A percentile compares a stretch with the other conserved stretches of the same genome.
These are phyloP conservation scores for Trididemnum nubilum DNA, from an alignment of 23 tunicate genomes.

Conservation along the genomic window DNA sequence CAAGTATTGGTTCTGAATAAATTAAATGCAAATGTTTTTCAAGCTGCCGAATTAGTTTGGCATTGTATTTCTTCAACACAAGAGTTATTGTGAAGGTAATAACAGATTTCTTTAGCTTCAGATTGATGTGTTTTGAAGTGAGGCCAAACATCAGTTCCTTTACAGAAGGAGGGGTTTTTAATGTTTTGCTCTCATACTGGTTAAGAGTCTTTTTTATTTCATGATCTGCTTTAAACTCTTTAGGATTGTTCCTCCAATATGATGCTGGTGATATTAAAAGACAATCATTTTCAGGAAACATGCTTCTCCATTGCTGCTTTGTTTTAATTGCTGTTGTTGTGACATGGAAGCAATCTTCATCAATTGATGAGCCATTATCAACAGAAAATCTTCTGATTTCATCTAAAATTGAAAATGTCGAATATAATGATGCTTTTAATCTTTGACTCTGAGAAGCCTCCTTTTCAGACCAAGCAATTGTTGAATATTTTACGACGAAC, in stretches of 20 bases:
- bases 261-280: slow-evolving; percentile 74
- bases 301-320: slow-evolving; percentile 42
- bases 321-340: slow-evolving; percentile 47
- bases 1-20: slow-evolving; percentile 12
- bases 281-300: slow-evolving; percentile 86
- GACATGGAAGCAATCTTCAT: slow-evolving; percentile 53
- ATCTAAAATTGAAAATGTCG: slow-evolving; percentile 39
- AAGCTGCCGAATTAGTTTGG: slow-evolving; percentile 31
- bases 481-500: slow-evolving; percentile 52
- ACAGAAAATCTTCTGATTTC: slow-evolving; percentile 46
- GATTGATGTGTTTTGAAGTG: slow-evolving; percentile 39
- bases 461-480: slow-evolving; percentile 28
- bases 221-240: slow-evolving; percentile 30
- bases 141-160: slow-evolving; percentile 85
- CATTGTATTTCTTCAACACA: slow-evolving; percentile 66
- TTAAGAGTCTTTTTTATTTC: slow-evolving; percentile 59
- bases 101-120: slow-evolving; percentile 30
- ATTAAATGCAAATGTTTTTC: slow-evolving; percentile 17
- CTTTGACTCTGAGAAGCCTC: not conserved
- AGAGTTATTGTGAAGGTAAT: slow-evolving; percentile 70
- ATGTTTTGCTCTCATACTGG: slow-evolving; percentile 64
- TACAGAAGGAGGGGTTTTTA: slow-evolving; percentile 66
- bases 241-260: slow-evolving; percentile 59
- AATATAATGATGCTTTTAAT: slow-evolving; percentile 20
- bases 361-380: slow-evolving; percentile 15